Percentiles rank a stretch among this genome's conserved stretches.
These are phyloP conservation scores for Brachyrhaphis roseni DNA, from an alignment of 2,797 vertebrate species.

Conservation along the genomic window DNA sequence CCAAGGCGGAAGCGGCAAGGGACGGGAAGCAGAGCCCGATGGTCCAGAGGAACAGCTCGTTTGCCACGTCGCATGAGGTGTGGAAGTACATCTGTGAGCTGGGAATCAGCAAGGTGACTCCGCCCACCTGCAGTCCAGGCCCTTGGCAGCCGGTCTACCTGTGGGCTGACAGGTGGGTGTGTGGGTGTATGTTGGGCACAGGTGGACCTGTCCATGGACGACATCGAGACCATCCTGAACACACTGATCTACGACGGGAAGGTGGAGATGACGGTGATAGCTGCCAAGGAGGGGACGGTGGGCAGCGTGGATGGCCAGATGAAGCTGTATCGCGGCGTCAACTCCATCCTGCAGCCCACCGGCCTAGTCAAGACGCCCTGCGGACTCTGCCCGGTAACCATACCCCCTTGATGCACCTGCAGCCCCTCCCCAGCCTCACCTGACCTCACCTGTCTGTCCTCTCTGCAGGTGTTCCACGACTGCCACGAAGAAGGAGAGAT, in stretches of 20 bases:
- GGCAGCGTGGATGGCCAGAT: constrained; percentile 95
- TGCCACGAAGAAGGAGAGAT: constrained; percentile 96
- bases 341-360: constrained; percentile 88
- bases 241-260: constrained; percentile 97
- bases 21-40: constrained; percentile 95
- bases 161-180: not conserved
- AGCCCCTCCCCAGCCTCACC: rapidly evolving
- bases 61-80: constrained; percentile 95
- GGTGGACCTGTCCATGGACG: constrained; percentile 98
- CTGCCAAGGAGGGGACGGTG: constrained; percentile 94
- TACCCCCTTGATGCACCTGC: rapidly evolving
- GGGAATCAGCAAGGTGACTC: constrained; percentile 94
- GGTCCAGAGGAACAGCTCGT: constrained; percentile 96
- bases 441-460: constrained; percentile 1
- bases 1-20: constrained; percentile 89
- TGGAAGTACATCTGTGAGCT: constrained; percentile 98
- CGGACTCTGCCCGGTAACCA: constrained; percentile 91
- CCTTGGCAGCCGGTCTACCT: not conserved
- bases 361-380: constrained; percentile 93
- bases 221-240: constrained; percentile 98
- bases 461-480: constrained; percentile 92
- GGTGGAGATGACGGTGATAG: constrained; percentile 96
- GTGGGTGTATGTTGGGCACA: constrained; percentile 44
- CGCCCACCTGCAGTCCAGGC: not conserved
- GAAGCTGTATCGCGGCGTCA: constrained; percentile 93